phyloP scores from a whole-genome alignment of 2,888 invertebrate genomes.

The Andricus curvator region DNA sequence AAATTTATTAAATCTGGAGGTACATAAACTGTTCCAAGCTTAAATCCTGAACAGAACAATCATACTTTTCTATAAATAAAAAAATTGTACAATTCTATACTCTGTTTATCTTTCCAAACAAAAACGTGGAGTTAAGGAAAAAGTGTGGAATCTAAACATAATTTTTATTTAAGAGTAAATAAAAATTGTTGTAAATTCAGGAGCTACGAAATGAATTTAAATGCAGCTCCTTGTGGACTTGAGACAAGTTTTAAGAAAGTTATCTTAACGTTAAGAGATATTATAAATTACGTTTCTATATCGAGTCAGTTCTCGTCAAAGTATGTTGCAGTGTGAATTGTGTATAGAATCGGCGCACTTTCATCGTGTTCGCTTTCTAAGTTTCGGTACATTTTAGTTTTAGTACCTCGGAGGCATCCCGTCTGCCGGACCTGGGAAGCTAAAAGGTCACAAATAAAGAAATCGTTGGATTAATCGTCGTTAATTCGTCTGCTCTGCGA shows the following conservation, averaged over 20 bases:
- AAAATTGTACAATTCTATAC: slow-evolving; percentile 33
- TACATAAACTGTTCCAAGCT: slow-evolving; percentile 33
- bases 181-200: not conserved
- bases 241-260: not conserved
- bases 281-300: slow-evolving; percentile 30
- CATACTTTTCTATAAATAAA: slow-evolving; percentile 35
- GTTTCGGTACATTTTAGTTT: slow-evolving; percentile 60
- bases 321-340: slow-evolving; percentile 54
- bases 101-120: slow-evolving; percentile 25
- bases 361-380: slow-evolving; percentile 51
- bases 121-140: not conserved
- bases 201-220: not conserved
- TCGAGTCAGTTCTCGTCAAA: slow-evolving; percentile 37
- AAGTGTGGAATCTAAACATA: not conserved
- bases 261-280: slow-evolving; percentile 9
- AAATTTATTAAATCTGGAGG: slow-evolving; percentile 32
- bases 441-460: slow-evolving; percentile 78
- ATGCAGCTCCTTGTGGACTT: slow-evolving; percentile 1
- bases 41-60: slow-evolving; percentile 9
- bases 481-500: slow-evolving; percentile 49
- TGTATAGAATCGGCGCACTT: slow-evolving; percentile 58
- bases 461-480: slow-evolving; percentile 75
- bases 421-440: slow-evolving; percentile 79
- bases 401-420: slow-evolving; percentile 78
- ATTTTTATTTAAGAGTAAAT: slow-evolving; percentile 8